Base-by-base conservation (phyloP, 2,113 vertebrate species). In the Nycticebus coucang region DNA sequence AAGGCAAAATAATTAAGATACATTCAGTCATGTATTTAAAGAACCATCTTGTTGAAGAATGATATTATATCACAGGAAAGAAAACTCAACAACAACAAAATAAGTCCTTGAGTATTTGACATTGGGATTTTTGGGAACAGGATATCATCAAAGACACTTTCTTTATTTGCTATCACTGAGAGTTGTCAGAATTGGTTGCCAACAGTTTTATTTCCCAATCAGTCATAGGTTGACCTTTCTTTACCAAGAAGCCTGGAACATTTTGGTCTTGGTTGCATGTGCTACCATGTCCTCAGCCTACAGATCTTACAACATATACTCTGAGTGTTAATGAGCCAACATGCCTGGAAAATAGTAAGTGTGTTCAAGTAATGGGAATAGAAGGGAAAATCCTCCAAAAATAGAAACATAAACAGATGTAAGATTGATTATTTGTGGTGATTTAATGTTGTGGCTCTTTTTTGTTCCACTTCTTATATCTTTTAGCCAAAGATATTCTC, bases 261-360 rank as follows among this genome's bases (percentile, higher is more conserved):
- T 59, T 89, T 83, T 53, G 79, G 87, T 41, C 79, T 89, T 37
- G 64, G 93, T 74, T 13, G 7, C 37, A 17, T 82, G 90, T 17
- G 21, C 59, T 24, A 45, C 82, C 15, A 11, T 94, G 95, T 93
- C 87, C 50, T 95, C 88, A 75, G 94, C 41, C n/a, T 82, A 45
- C 41, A 45, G 82, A 68, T 80, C 88, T 83, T 78, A 26, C 57
- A 91, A 96, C 89, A 96, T 15, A 17, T 9, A 69, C 69, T 68
- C 55, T 41, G 92, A 64, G 91, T 95, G 92, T 94, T 26, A 33
- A 55, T 96, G 89, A 98, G 83, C 86, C 69, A 71, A 89, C 69
- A 93, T 30, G 89, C 74, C 96, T 94, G 93, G 93, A 93, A 87
- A 96, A 74, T 11, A 59, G 81, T 94, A 60, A 13, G 24, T 53